phyloP scores from a whole-genome alignment of 2,888 invertebrate genomes.

The Ophion ventricosus region DNA sequence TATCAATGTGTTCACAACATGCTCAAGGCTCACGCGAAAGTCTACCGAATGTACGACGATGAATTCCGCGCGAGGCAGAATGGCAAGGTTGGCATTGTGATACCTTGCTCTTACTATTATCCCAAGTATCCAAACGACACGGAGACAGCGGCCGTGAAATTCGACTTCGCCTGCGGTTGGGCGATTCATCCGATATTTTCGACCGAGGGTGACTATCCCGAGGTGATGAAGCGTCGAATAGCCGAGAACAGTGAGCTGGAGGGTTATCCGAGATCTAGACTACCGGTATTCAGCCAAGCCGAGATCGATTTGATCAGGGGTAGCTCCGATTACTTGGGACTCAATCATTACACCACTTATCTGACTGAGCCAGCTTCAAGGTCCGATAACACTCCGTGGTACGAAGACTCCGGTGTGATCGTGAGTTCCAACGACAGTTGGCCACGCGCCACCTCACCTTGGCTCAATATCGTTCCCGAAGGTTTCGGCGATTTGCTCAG shows the following conservation, averaged over 20 bases:
- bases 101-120: constrained; percentile 61
- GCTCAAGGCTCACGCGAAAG: constrained; percentile 89
- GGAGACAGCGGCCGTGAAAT: constrained; percentile 65
- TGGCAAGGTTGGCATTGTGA: constrained; percentile 82
- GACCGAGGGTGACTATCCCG: constrained; percentile 84
- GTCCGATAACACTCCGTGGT: constrained; percentile 52
- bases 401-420: constrained; percentile 83
- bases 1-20: constrained; percentile 90
- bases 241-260: constrained; percentile 82
- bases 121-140: constrained; percentile 66
- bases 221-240: constrained; percentile 83
- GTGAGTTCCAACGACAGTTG: constrained; percentile 86
- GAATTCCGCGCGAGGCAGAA: constrained; percentile 85
- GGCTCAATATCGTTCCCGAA: constrained; percentile 85
- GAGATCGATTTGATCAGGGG: constrained; percentile 84
- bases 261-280: constrained; percentile 82
- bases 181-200: constrained; percentile 84
- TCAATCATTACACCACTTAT: constrained; percentile 76
- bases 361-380: constrained; percentile 65
- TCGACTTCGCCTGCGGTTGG: constrained; percentile 83
- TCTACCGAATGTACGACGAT: constrained; percentile 87
- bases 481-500: constrained; percentile 81
- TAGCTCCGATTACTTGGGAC: constrained; percentile 75
- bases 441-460: constrained; percentile 86
- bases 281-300: constrained; percentile 83